phyloP scores from a whole-genome alignment of 2,888 invertebrate genomes.

The Hipparchia sbordonii region DNA sequence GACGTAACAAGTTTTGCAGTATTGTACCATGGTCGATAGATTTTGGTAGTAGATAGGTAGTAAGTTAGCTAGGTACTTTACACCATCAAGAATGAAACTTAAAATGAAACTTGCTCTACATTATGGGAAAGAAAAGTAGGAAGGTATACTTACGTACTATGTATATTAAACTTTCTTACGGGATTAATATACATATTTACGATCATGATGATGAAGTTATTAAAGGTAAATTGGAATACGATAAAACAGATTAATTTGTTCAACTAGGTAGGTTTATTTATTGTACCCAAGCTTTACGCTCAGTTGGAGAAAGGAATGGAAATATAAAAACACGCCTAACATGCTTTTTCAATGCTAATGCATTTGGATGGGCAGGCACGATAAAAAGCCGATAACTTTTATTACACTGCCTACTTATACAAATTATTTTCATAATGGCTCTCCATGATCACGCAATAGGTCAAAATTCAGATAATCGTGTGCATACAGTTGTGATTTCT shows the following conservation, averaged over 20 bases:
- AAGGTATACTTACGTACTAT: too few species aligned
- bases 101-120: too few species aligned
- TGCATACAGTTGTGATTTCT: constrained; percentile 54
- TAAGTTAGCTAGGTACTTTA: too few species aligned
- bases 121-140: too few species aligned
- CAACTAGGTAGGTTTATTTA: not conserved
- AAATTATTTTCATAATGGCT: constrained; percentile 14
- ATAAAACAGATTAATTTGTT: not conserved
- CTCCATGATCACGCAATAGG: constrained; percentile 26
- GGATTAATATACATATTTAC: too few species aligned
- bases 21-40: too few species aligned
- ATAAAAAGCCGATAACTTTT: constrained; percentile 8
- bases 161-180: too few species aligned
- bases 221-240: too few species aligned
- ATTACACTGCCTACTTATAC: constrained; percentile 11
- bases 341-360: constrained; percentile 10
- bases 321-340: not conserved
- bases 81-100: too few species aligned
- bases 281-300: not conserved
- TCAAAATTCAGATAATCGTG: constrained; percentile 23
- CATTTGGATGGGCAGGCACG: not conserved
- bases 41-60: too few species aligned
- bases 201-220: too few species aligned
- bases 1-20: not conserved
- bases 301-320: not conserved